Evolutionary conservation across 2,888 invertebrate genomes (phyloP), one percentile per base, ranked within the genome.

Genomic region (Leucoptera coffeella): DNA sequence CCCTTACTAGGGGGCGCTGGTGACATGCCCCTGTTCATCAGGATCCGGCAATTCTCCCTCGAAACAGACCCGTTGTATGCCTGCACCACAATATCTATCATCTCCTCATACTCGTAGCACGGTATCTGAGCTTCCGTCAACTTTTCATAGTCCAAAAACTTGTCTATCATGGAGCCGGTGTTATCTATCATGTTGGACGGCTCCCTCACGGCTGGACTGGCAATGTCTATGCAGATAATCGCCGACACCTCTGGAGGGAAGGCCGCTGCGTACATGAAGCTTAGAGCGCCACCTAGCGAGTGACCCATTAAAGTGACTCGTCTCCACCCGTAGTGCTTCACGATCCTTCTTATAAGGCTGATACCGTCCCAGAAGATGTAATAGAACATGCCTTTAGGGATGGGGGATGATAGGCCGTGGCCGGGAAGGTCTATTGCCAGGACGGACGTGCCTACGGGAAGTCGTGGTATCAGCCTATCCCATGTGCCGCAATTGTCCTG

Each of bases 311-410:
- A 54, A 8, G 73, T 76, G 20, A 90, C 67, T 37, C 81, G 78
- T n/a, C 60, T 59, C 89, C 90, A 90, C 27, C 80, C 75, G 45
- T 77, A 87, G 48, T 85, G 69, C 35, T 80, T 79, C 2, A 82
- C 73, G 31, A 91, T 82, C 38, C 88, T 69, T 35, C 86, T 73
- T 14, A 90, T 57, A 1, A 85, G 50, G 9, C 78, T 60, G 9
- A 89, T 64, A n/a, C 84, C 85, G 42, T 90, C 89, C 83, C 85
- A 87, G 53, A 84, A 83, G 30, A 85, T 65, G 47, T 84, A 90
- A 47, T 85, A 87, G 28, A 77, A 74, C 58, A 82, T 77, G 23
- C 85, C 85, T 34, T 69, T 58, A 0, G 84, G 82, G 38, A 79
- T 80, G 39, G 79, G 83, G 0, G 86, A 78, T 1, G 88, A 88